phyloP scores from a whole-genome alignment of 2,888 invertebrate species.

The Agrotis clavis region DNA sequence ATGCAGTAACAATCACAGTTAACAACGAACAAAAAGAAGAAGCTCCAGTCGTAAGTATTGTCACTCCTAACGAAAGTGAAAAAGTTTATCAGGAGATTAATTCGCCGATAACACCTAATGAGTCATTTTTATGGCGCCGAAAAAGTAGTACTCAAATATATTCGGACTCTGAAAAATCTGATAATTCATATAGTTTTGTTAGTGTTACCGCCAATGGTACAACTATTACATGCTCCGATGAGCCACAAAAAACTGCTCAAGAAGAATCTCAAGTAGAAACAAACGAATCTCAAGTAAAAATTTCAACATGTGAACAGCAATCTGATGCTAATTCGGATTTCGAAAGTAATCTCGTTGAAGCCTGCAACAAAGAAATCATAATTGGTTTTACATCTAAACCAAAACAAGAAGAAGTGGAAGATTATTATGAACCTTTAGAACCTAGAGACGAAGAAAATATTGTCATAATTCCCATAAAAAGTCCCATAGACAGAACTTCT shows the following conservation, averaged over 20 bases:
- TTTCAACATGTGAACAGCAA: constrained; percentile 70
- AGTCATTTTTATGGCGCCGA: constrained; percentile 92
- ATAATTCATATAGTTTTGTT: constrained; percentile 82
- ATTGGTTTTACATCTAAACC: constrained; percentile 81
- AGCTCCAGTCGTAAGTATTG: constrained; percentile 48
- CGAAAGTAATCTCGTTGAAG: constrained; percentile 86
- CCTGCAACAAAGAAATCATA: constrained; percentile 85
- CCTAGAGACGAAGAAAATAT: constrained; percentile 80
- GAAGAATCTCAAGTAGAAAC: constrained; percentile 75
- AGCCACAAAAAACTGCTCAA: constrained; percentile 68
- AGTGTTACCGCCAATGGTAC: constrained; percentile 77
- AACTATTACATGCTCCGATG: constrained; percentile 71
- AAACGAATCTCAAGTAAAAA: constrained; percentile 74
- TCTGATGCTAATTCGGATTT: constrained; percentile 81
- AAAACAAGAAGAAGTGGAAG: constrained; percentile 78
- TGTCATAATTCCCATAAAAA: constrained; percentile 82
- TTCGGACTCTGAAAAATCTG: constrained; percentile 83
- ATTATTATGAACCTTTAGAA: constrained; percentile 88
- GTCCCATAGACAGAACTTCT: constrained; percentile 74
- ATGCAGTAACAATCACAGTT: constrained; percentile 47
- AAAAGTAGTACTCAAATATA: constrained; percentile 86
- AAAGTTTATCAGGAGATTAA: constrained; percentile 77
- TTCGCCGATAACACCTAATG: constrained; percentile 91
- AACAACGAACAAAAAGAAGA: constrained; percentile 53
- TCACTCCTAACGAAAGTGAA: constrained; percentile 64